Base-by-base conservation (phyloP, 2,797 vertebrate genomes). In the Orestias chungarensis region DNA sequence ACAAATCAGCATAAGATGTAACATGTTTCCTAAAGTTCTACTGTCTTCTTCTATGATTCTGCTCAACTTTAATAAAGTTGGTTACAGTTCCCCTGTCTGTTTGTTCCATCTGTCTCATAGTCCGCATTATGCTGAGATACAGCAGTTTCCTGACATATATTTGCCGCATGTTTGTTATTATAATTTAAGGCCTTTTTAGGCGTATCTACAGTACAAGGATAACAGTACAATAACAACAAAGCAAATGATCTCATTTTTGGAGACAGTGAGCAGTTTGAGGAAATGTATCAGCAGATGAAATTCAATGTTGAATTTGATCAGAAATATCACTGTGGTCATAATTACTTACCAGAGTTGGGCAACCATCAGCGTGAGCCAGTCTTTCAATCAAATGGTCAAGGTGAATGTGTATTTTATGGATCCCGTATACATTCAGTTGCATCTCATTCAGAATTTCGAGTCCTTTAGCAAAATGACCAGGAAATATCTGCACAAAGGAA, bases 361-460 rank as follows among this genome's bases (percentile, higher is more conserved):
- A 65, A 1, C 11, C 1, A 27, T 2, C 1, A 25, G 1, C 0
- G 0, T 0, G 0, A 0, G 0, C 0, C 31, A 86, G 49, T 0
- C 0, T 4, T 0, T 0, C 0, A 0, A 0, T 7, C 46, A 82
- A 29, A 0, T 9, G 0, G 0, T n/a, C 1, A 1, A 67, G 10
- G n/a, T 44, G 12, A 4, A 0, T 17, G 4, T 6, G 12, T 15
- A 17, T 29, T 1, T 18, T 3, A 47, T 1, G 1, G 27, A 23
- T 33, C 1, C 0, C 23, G 1, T 8, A 29, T 3, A 31, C 20
- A 8, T 1, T 23, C 9, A 38, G 1, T 54, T 17, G 20, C 33
- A 38, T 61, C 2, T 6, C 11, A 11, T 20, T 14, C 55, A 57
- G 55, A 15, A 1, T 23, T 25, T 29, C 0, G 43, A 88, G 49